Evolutionary conservation across 2,797 vertebrate species (phyloP), one percentile per base, ranked within the genome.

Genomic region (Alosa sapidissima): DNA sequence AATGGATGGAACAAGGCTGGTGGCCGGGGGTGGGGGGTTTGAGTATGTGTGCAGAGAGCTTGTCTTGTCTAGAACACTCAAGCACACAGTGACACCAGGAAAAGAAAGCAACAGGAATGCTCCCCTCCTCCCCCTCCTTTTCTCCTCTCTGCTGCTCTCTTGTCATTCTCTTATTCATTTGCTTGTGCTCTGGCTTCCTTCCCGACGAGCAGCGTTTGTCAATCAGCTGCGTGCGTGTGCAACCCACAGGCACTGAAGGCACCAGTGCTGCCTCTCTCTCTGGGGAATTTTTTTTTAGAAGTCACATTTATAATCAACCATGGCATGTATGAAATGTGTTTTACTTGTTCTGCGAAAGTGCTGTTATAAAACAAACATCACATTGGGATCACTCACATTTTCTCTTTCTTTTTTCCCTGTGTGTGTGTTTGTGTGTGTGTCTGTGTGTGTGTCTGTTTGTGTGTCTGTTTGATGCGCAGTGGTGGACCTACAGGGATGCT

Each of bases 401-500:
- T 72, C 28, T 28, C 28, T 28, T 13, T 24, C 33, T 14, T 11
- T 36, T 11, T 62, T 72, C 3, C 3, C 28, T 33, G 16, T 48
- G 16, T 84, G 83, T 51, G 14, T 72, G 41, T 84, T 62, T 72
- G 62, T 83, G 28, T 41, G 19, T 60, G 65, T 68, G 24, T 68
- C 28, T 68, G 28, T 33, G 24, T 68, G 28, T 13, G 21, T 84
- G 83, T 52, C 47, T 83, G 28, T 41, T 8, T 45, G 28, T 45
- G 28, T 41, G 58, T 82, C 33, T 36, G 58, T 82, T 87, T 75
- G 28, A 49, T 88, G 47, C 21, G 13, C 92, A 98, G 98, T 96
- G 94, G 93, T 96, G 90, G 97, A 99, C 94, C 96, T 97, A 55
- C 96, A 97, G 93, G 98, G 98, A 92, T 99, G 98, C 75, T 97